Conservation (phyloP, 1,140 invertebrate genomes). For the Aphaenogaster ashmeadi region DNA sequence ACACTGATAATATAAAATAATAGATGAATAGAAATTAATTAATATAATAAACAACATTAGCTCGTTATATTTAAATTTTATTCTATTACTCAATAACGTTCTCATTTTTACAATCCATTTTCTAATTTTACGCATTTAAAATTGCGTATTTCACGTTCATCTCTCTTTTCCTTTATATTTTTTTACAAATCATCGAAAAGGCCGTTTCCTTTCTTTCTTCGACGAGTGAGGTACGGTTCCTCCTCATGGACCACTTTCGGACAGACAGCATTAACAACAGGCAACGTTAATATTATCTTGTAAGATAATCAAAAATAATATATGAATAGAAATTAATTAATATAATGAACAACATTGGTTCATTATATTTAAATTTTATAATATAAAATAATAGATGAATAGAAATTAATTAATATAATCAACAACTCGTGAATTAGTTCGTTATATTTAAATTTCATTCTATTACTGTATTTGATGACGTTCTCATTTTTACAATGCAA, state of each 20-base stretch:
- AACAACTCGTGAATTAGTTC: not conserved
- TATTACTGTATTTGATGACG: too few relatives aligned
- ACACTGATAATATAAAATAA: not conserved
- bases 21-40: not conserved
- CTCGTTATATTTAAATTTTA: not conserved
- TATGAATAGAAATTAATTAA: too few relatives aligned
- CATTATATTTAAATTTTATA: not conserved
- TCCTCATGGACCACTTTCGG: slow-evolving; percentile 3
- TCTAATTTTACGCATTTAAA: not conserved
- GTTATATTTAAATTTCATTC: not conserved
- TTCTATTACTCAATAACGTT: not conserved
- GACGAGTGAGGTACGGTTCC: not conserved
- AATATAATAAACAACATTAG: not conserved
- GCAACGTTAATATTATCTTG: not conserved
- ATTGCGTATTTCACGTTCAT: not conserved
- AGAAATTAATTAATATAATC: not conserved
- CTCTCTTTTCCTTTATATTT: not conserved
- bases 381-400: not conserved
- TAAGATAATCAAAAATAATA: too few relatives aligned
- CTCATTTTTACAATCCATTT: not conserved
- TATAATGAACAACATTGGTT: too few relatives aligned
- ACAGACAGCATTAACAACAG: not conserved
- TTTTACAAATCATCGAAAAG: not conserved
- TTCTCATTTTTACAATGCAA: not conserved
- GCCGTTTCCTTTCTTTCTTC: slow-evolving; percentile 23